phyloP scores from a whole-genome alignment of 2,113 vertebrate species.

The Plotosus lineatus region DNA sequence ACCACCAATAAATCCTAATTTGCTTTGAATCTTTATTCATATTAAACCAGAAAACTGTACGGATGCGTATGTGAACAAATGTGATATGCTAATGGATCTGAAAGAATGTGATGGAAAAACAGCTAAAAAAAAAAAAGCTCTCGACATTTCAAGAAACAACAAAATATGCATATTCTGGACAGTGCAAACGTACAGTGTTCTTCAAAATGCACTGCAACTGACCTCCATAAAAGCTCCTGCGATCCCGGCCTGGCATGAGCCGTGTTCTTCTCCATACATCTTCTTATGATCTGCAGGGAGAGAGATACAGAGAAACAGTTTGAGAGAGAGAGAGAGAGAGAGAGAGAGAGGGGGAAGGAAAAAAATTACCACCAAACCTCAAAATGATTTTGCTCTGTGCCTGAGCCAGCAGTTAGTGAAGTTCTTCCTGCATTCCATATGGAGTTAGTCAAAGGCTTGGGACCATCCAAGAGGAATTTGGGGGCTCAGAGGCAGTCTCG shows the following conservation, averaged over 20 bases:
- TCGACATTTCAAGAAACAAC: neutral
- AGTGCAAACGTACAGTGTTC: slow-evolving; percentile 37
- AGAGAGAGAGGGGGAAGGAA: slow-evolving; percentile 14
- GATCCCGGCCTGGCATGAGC: slow-evolving; percentile 97
- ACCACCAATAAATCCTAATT: neutral
- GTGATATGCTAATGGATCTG: neutral
- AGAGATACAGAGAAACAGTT: slow-evolving; percentile 55
- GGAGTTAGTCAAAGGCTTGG: slow-evolving; percentile 72
- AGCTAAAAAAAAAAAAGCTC: slow-evolving; percentile 15
- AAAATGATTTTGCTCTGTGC: slow-evolving; percentile 71
- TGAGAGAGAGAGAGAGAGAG: slow-evolving; percentile 16
- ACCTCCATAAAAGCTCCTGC: slow-evolving; percentile 93
- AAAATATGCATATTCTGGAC: neutral
- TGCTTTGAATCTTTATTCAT: slow-evolving; percentile 13
- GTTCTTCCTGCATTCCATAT: slow-evolving; percentile 76
- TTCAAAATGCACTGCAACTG: slow-evolving; percentile 64
- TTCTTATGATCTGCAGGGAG: slow-evolving; percentile 91
- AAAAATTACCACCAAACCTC: slow-evolving; percentile 65
- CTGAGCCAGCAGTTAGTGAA: slow-evolving; percentile 73
- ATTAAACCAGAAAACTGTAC: neutral
- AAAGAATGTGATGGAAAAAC: slow-evolving; percentile 8
- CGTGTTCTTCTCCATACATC: slow-evolving; percentile 97
- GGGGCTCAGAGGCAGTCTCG: slow-evolving; percentile 59
- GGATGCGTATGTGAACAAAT: neutral
- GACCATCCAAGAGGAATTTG: slow-evolving; percentile 66